phyloP scores from a whole-genome alignment of 2,797 vertebrate genomes.

The Diplodus puntazzo region DNA sequence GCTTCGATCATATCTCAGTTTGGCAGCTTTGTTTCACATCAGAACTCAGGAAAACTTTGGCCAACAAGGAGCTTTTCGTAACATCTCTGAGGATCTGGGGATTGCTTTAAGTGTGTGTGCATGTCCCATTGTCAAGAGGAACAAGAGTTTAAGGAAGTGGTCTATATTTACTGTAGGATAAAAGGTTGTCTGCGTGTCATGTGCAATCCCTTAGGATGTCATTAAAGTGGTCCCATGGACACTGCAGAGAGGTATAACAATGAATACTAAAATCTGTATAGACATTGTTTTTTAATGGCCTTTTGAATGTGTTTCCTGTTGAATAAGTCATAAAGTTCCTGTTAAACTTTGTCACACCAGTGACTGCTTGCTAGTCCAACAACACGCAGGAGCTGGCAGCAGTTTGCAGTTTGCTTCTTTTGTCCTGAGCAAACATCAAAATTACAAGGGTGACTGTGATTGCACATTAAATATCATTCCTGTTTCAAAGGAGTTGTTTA shows the following conservation, averaged over 20 bases:
- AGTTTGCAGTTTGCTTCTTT: not conserved
- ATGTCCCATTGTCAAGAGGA: slow-evolving; percentile 25
- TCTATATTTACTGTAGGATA: slow-evolving; percentile 18
- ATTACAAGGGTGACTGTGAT: not conserved
- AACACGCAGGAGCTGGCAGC: not conserved
- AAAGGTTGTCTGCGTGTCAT: slow-evolving; percentile 18
- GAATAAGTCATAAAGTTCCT: slow-evolving; percentile 32
- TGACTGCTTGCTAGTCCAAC: not conserved
- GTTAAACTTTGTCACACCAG: slow-evolving; percentile 15
- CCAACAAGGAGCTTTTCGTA: not conserved
- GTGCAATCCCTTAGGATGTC: slow-evolving; percentile 4
- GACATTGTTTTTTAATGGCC: slow-evolving; percentile 26
- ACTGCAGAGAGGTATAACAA: not conserved
- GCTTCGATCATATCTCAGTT: not conserved
- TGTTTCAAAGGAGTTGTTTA: slow-evolving; percentile 30
- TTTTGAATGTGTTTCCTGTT: slow-evolving; percentile 18
- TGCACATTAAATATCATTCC: not conserved
- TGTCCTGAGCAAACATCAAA: slow-evolving; percentile 1
- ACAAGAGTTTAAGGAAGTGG: not conserved
- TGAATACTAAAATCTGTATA: slow-evolving; percentile 4
- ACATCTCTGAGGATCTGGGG: slow-evolving; percentile 10
- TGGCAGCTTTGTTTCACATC: not conserved
- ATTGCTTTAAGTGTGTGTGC: slow-evolving; percentile 42
- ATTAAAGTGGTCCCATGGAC: slow-evolving; percentile 9
- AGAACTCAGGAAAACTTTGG: not conserved